These are phyloP conservation scores for Stenodema calcarata DNA, from an alignment of 2,888 invertebrate species.

Conservation along the genomic window DNA sequence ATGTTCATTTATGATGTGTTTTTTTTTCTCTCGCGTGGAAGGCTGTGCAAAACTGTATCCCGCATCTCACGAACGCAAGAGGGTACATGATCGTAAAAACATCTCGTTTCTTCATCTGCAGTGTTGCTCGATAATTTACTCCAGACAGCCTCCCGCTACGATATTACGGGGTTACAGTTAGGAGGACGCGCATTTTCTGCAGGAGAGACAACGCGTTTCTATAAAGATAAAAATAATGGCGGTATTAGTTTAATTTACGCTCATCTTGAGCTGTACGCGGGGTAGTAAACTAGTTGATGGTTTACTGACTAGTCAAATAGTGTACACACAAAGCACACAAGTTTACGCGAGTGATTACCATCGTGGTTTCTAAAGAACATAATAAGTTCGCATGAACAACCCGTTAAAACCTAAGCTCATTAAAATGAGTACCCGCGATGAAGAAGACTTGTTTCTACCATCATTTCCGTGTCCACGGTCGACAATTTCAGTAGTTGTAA, in stretches of 20 bases:
- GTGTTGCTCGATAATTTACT: neutral
- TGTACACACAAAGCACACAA: neutral
- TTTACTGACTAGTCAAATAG: neutral
- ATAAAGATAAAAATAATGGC: neutral
- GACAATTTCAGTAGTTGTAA: too few relatives aligned
- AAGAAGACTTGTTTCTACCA: too few relatives aligned
- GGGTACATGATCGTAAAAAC: neutral
- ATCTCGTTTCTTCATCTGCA: conserved; percentile 7
- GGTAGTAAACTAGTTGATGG: neutral
- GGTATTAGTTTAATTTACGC: conserved; percentile 2
- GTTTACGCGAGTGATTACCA: neutral
- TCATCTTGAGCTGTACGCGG: neutral
- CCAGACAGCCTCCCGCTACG: neutral
- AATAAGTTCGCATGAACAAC: too few relatives aligned
- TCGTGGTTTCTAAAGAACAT: neutral
- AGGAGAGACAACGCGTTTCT: neutral
- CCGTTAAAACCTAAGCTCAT: too few relatives aligned
- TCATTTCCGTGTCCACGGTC: too few relatives aligned
- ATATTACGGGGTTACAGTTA: neutral
- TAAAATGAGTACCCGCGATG: too few relatives aligned
- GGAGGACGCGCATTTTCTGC: neutral
- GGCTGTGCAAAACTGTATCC: neutral
- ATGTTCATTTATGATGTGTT: conserved; percentile 6
- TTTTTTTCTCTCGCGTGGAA: neutral
- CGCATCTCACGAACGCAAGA: conserved; percentile 6